A percentile compares a stretch with the other conserved stretches of the same genome.
Conservation (phyloP, 2,113 vertebrate species). For the Sula dactylatra region DNA sequence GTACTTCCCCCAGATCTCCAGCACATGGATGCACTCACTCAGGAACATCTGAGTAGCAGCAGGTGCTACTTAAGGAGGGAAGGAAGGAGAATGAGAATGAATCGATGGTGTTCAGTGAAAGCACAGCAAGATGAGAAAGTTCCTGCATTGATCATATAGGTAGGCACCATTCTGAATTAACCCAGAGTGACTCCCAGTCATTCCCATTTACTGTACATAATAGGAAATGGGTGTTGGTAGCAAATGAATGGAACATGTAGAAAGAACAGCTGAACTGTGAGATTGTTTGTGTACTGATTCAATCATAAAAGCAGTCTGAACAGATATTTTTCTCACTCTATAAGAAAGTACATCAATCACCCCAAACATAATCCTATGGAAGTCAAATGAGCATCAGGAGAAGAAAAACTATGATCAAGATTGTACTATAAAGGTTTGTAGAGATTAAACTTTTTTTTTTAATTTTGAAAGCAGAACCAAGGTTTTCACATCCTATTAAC, state of each 20-base stretch:
- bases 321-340: neutral
- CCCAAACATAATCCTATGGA: neutral
- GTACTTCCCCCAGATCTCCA: neutral
- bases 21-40: neutral
- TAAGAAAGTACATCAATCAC: neutral
- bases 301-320: neutral
- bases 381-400: neutral
- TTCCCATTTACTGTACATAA: neutral
- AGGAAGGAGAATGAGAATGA: neutral
- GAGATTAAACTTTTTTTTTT: neutral
- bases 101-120: neutral
- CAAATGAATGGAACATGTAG: neutral
- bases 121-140: neutral
- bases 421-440: neutral
- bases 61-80: neutral
- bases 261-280: neutral
- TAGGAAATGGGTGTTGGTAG: neutral
- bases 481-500: neutral
- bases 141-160: neutral
- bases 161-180: neutral
- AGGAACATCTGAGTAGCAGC: neutral
- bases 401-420: neutral
- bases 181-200: neutral
- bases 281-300: neutral
- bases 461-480: neutral